Evolutionary conservation across 2,888 invertebrate genomes (phyloP), one percentile per base, ranked within the genome.

Genomic region (Luffia ferchaultella): DNA sequence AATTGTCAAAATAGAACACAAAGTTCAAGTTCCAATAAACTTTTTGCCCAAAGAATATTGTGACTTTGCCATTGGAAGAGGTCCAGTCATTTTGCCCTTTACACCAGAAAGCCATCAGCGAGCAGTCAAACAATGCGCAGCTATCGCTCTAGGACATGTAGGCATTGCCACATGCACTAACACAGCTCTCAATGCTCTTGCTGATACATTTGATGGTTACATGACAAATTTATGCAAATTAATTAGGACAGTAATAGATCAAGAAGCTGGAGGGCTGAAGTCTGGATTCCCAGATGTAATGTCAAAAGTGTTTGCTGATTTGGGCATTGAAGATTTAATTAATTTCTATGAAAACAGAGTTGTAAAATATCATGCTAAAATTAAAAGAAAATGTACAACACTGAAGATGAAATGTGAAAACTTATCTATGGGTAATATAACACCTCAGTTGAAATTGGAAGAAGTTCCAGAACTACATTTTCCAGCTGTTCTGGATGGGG

Each of bases 401-500:
- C 57, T 80, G 42, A 64, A 63, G 49, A 57, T 56, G 16, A 70
- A 74, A 15, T 76, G 76, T 64, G 77, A 77, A 58, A 62, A 67
- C 5, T 54, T 77, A 48, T 68, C 74, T 20, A 62, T 76, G 42
- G 75, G 73, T 16, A 75, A 74, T 43, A 67, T 76, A 47, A 64
- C 77, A 40, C 77, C 77, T 16, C 75, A 73, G 46, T 60, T 76
- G 53, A 85, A 76, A 53, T 60, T 82, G n/a, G 77, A 78, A 58
- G 83, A 83, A 57, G 83, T 86, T 0, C 86, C 86, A 0, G 85
- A 86, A 55, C 61, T 86, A 48, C 86, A 86, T 60, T 86, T 86
- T 51, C 85, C 86, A 0, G 82, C 84, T 16, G 85, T 76, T 1
- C 59, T 85, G 40, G 84, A 82, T 60, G 82, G 77, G 9, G 70